A percentile compares a stretch with the other conserved stretches of the same genome.
Conservation (phyloP, 2,113 vertebrate species). For the Rhinichthys klamathensis region DNA sequence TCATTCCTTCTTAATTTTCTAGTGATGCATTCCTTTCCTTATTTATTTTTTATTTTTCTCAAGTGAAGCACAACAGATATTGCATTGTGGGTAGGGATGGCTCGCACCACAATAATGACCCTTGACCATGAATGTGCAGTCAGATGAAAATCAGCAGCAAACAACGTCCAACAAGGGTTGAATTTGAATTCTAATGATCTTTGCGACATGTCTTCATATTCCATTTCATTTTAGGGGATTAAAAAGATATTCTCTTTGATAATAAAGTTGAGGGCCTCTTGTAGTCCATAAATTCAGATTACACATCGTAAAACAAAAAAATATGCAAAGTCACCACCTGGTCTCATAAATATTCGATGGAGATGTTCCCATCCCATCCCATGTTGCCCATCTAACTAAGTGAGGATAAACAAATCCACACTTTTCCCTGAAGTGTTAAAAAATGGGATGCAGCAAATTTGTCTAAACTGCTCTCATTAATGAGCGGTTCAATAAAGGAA, state of each 20-base stretch:
- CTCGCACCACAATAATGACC: not conserved
- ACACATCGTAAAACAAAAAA: not conserved
- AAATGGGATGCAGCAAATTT: not conserved
- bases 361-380: not conserved
- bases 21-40: slow-evolving; percentile 15
- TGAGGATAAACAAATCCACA: not conserved
- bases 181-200: not conserved
- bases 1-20: not conserved
- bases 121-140: not conserved
- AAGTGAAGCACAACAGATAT: slow-evolving; percentile 3
- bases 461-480: slow-evolving; percentile 19
- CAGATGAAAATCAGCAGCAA: not conserved
- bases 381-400: not conserved
- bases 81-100: slow-evolving; percentile 16
- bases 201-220: not conserved
- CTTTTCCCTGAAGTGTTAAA: not conserved
- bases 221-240: not conserved
- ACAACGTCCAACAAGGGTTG: not conserved
- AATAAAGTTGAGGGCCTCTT: not conserved
- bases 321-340: slow-evolving; percentile 30
- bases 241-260: not conserved
- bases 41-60: not conserved
- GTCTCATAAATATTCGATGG: slow-evolving; percentile 21
- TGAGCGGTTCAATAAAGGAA: not conserved
- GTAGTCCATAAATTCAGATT: not conserved